Percentiles rank a stretch among this genome's conserved stretches.
These are phyloP conservation scores for Oxyteleia sp. DNA, from an alignment of 2,888 invertebrate genomes.

Conservation along the genomic window DNA sequence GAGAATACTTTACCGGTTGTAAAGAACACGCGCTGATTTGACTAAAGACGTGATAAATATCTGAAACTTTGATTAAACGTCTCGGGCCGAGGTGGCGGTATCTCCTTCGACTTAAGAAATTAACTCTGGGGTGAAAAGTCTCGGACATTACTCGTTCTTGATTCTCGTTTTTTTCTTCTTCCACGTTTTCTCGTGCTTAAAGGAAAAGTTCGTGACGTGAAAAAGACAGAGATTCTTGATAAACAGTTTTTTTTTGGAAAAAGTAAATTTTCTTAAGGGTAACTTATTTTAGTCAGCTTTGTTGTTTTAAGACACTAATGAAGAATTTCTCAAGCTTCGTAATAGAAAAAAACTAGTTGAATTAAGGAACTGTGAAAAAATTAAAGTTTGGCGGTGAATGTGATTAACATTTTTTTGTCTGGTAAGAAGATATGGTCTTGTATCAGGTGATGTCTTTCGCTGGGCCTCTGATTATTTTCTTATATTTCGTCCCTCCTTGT, in stretches of 20 bases:
- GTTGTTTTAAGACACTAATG: constrained; percentile 34
- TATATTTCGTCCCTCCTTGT: constrained; percentile 27
- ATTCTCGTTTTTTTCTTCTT: neutral
- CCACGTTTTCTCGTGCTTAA: neutral
- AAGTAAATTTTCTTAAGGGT: constrained; percentile 37
- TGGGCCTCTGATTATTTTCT: constrained; percentile 60
- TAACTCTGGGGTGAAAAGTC: constrained; percentile 51
- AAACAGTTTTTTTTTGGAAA: constrained; percentile 33
- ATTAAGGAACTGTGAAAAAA: constrained; percentile 44
- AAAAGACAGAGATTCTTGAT: constrained; percentile 27
- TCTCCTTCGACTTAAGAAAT: constrained; percentile 45
- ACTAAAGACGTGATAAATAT: constrained; percentile 69
- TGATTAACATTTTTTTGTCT: constrained; percentile 51
- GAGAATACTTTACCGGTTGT: constrained; percentile 49
- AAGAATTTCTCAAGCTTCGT: constrained; percentile 34
- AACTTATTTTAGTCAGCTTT: constrained; percentile 46
- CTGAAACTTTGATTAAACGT: constrained; percentile 63
- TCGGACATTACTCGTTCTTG: constrained; percentile 5
- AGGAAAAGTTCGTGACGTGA: constrained; percentile 12
- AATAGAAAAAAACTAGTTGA: constrained; percentile 30
- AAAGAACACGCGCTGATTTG: constrained; percentile 65
- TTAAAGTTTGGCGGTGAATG: constrained; percentile 27
- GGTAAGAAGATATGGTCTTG: no score
- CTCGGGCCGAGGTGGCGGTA: constrained; percentile 18
- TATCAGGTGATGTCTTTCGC: constrained; percentile 31